These are phyloP conservation scores for Tethya wilhelma DNA, from an alignment of 37 sponge, comb jelly and placozoan species.

Conservation along the genomic window DNA sequence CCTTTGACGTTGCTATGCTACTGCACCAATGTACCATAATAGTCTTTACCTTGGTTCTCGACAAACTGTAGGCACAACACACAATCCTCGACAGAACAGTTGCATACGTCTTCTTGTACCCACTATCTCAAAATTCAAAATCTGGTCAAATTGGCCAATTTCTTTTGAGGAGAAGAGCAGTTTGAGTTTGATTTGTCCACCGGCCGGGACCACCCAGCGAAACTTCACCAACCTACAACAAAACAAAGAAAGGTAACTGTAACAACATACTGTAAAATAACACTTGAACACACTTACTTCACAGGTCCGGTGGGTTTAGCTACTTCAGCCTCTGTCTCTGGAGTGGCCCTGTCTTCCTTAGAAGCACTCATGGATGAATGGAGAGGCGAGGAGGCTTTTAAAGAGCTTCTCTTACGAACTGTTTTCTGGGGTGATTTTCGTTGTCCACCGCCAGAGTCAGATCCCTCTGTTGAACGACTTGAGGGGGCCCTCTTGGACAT, in stretches of 20 bases:
- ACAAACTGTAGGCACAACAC: slow-evolving; percentile 81
- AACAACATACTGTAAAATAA: no score
- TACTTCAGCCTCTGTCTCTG: no score
- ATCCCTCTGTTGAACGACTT: slow-evolving; percentile 4
- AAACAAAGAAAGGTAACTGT: no score
- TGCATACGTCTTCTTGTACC: slow-evolving; percentile 88
- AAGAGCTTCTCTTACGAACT: not conserved
- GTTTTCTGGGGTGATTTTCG: not conserved
- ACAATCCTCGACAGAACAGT: slow-evolving; percentile 93
- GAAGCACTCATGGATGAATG: no score
- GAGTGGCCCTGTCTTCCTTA: no score
- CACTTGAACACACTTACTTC: no score
- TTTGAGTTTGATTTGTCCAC: slow-evolving; percentile 82
- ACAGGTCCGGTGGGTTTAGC: no score
- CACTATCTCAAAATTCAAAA: slow-evolving; percentile 92
- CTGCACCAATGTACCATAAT: not conserved
- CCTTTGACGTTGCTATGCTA: no score
- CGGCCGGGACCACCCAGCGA: slow-evolving; percentile 93
- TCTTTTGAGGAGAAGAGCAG: slow-evolving; percentile 75
- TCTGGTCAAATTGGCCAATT: slow-evolving; percentile 80
- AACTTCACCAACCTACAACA: slow-evolving; percentile 67
- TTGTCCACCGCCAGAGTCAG: not conserved
- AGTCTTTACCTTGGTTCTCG: slow-evolving; percentile 74
- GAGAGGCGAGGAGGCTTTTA: no score
- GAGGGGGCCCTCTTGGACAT: not conserved